Base-by-base conservation (phyloP, 2,797 vertebrate species). In the Tadarida brasiliensis region DNA sequence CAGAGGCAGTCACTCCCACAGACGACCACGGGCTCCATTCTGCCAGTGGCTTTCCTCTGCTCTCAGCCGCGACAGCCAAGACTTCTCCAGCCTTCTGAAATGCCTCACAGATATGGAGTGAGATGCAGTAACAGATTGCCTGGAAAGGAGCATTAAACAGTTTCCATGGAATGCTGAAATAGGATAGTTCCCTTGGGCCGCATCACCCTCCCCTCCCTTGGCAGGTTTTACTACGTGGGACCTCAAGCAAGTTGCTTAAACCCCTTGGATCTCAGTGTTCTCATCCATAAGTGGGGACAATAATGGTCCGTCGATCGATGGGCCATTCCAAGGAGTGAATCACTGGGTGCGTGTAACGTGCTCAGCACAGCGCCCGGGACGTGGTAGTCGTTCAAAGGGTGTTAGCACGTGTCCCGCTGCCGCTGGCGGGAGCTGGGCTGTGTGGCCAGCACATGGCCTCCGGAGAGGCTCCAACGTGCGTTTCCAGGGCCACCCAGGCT, bases 401-500 rank as follows among this genome's bases (percentile, higher is more conserved):
- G 16, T 11, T 3, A 26, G 19, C 19, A 5, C 9, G 0, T 0
- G 2, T 19, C 33, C 56, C 3, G 71, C 68, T 33, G 33, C 76
- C 63, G 4, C 5, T 11, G 4, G 22, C 5, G 16, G 22, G 0
- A 2, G 7, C 15, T 8, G 14, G 11, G 47, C 1, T 44, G 3
- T 7, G 0, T 0, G 0, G 39, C n/a, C 56, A 30, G 11, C 17
- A 3, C 10, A 24, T 5, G 76, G 39, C 73, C 30, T 22, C n/a
- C 56, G 33, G 30, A 33, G 67, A 49, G 24, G 24, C 24, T 17
- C 14, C 30, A 0, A 7, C 0, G 5, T 16, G 35, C 30, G 2
- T 22, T 5, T 44, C 20, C 56, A 35, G 16, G 15, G 10, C 10
- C 16, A 0, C 6, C 28, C 61, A 17, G 49, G 3, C 44, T 7